Conservation (phyloP, 2,888 invertebrate genomes). For the Stictocephala bisonia region DNA sequence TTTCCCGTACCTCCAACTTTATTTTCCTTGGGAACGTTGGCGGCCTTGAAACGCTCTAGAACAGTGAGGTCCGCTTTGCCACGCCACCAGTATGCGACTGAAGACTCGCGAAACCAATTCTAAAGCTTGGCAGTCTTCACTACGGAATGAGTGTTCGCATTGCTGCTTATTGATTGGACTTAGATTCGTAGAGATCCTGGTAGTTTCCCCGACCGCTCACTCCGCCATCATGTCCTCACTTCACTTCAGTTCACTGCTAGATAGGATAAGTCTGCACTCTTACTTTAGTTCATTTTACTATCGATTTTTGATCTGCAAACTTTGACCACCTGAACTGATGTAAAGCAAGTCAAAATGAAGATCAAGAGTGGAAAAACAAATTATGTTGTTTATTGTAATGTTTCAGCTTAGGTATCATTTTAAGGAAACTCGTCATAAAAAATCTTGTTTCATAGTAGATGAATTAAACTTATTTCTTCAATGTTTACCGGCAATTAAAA, state of each 20-base stretch:
- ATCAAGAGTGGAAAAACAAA: no score
- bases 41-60: constrained; percentile 29
- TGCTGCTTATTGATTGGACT: constrained; percentile 39
- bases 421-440: no score
- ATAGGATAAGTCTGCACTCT: constrained; percentile 11
- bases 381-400: no score
- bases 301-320: no score
- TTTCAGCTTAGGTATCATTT: no score
- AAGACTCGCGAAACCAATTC: constrained; percentile 34
- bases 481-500: no score
- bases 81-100: constrained; percentile 26
- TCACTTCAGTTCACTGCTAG: constrained; percentile 33
- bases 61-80: constrained; percentile 17
- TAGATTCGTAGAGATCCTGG: constrained; percentile 38
- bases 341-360: no score
- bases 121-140: constrained; percentile 43
- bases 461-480: no score
- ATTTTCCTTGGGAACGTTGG: neutral
- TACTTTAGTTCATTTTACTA: no score
- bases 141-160: constrained; percentile 34
- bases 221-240: constrained; percentile 4
- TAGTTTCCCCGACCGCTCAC: constrained; percentile 17
- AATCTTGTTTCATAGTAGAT: no score
- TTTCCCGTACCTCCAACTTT: no score
- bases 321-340: no score